These are phyloP conservation scores for Rhagonycha fulva DNA, from an alignment of 2,888 invertebrate species.

Conservation along the genomic window DNA sequence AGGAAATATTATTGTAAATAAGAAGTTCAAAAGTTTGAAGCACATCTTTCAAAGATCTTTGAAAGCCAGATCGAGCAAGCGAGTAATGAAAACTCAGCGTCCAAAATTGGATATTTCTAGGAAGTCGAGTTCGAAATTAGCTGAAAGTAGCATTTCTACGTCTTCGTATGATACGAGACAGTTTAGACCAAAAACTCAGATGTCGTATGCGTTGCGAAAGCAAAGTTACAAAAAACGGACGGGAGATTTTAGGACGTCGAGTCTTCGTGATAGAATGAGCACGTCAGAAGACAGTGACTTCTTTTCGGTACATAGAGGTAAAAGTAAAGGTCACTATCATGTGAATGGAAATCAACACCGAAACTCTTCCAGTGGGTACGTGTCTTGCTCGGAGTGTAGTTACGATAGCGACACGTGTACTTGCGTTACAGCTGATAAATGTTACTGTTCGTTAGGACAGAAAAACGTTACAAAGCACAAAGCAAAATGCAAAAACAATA, in stretches of 20 bases:
- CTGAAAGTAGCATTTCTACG: conserved; percentile 66
- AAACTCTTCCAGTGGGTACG: conserved; percentile 67
- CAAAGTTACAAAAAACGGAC: conserved; percentile 45
- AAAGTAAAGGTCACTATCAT: conserved; percentile 48
- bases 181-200: conserved; percentile 63
- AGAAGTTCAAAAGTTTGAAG: conserved; percentile 49
- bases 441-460: conserved; percentile 79
- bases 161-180: conserved; percentile 67
- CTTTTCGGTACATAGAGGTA: conserved; percentile 49
- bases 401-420: conserved; percentile 85
- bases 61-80: conserved; percentile 44
- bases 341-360: conserved; percentile 43
- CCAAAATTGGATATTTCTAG: conserved; percentile 4
- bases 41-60: conserved; percentile 65
- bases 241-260: conserved; percentile 11
- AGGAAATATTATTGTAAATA: conserved; percentile 43
- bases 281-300: conserved; percentile 58
- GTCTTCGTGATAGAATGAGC: conserved; percentile 42
- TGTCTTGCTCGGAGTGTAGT: conserved; percentile 86
- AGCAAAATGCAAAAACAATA: conserved; percentile 23
- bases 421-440: conserved; percentile 76
- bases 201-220: conserved; percentile 38
- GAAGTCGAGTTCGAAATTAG: conserved; percentile 41
- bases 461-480: conserved; percentile 50
- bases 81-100: conserved; percentile 30